Conservation (phyloP, 2,113 vertebrate species). For the Rattus rattus region DNA sequence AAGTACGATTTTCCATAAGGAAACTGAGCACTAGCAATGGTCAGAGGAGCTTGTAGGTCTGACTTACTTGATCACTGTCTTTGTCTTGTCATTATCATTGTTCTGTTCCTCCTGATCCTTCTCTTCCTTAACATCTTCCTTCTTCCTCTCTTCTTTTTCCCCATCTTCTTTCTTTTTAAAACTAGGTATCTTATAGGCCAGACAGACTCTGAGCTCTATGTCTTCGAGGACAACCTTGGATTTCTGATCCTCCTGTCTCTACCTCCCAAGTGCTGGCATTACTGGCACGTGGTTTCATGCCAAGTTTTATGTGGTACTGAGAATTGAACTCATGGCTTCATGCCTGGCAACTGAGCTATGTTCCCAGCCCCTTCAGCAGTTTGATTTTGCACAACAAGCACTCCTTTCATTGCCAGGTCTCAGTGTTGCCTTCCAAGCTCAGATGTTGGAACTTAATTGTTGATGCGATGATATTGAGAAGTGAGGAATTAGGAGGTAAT, state of each 20-base stretch:
- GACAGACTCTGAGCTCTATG: background rate
- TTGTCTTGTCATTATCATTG: background rate
- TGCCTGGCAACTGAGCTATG: background rate
- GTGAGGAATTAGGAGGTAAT: background rate
- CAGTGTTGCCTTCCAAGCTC: background rate
- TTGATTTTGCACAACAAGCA: background rate
- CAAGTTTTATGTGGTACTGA: background rate
- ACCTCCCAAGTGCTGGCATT: background rate
- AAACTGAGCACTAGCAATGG: background rate
- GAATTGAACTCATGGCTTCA: background rate
- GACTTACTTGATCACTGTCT: background rate
- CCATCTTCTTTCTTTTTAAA: background rate
- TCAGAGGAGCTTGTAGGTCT: rapidly evolving
- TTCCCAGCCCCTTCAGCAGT: background rate
- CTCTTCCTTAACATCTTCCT: background rate
- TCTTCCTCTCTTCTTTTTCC: background rate
- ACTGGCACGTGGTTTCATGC: background rate
- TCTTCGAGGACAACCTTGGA: background rate
- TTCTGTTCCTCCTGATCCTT: background rate
- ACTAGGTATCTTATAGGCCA: background rate
- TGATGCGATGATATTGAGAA: background rate
- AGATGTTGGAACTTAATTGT: background rate
- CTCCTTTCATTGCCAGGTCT: background rate
- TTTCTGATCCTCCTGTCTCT: background rate
- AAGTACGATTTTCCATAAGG: background rate